A percentile compares a stretch with the other conserved stretches of the same genome.
Evolutionary conservation across 2,888 invertebrate genomes (phyloP).

Genomic region (Venusia cambrica): DNA sequence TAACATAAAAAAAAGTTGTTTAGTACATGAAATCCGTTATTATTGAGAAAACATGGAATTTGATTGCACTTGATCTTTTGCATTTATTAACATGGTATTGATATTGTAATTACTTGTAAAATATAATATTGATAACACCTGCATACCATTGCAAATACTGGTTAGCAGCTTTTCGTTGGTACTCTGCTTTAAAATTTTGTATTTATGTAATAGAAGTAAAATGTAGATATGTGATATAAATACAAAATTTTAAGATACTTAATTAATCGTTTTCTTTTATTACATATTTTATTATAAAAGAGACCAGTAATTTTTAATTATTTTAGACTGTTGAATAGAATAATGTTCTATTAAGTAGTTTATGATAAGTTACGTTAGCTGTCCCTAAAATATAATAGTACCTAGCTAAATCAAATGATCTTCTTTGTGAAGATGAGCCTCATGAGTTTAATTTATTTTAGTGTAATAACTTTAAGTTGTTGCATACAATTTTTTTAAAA

Average conservation of each 20-base stretch:
- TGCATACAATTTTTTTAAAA: slow-evolving; percentile 72
- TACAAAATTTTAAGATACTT: slow-evolving; percentile 80
- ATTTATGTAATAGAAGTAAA: slow-evolving; percentile 81
- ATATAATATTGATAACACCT: slow-evolving; percentile 75
- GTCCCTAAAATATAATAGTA: slow-evolving; percentile 53
- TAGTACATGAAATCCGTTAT: slow-evolving; percentile 64
- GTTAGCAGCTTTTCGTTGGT: slow-evolving; percentile 79
- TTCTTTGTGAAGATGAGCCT: slow-evolving; percentile 64
- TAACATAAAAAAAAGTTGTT: slow-evolving; percentile 55
- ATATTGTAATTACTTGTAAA: slow-evolving; percentile 82
- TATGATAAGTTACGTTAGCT: slow-evolving; percentile 73
- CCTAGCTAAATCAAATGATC: slow-evolving; percentile 65
- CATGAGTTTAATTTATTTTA: slow-evolving; percentile 73
- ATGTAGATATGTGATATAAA: slow-evolving; percentile 81
- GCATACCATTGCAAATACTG: slow-evolving; percentile 77
- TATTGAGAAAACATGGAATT: slow-evolving; percentile 63
- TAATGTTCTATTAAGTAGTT: slow-evolving; percentile 69
- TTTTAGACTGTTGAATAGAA: slow-evolving; percentile 63
- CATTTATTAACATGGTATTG: slow-evolving; percentile 81
- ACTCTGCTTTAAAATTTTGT: slow-evolving; percentile 78
- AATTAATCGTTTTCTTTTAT: slow-evolving; percentile 74
- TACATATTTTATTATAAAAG: slow-evolving; percentile 67
- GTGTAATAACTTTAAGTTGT: slow-evolving; percentile 76
- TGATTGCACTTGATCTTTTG: slow-evolving; percentile 81
- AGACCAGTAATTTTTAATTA: slow-evolving; percentile 67